phyloP scores from a whole-genome alignment of 2,888 invertebrate species.

The Polyommatus icarus region DNA sequence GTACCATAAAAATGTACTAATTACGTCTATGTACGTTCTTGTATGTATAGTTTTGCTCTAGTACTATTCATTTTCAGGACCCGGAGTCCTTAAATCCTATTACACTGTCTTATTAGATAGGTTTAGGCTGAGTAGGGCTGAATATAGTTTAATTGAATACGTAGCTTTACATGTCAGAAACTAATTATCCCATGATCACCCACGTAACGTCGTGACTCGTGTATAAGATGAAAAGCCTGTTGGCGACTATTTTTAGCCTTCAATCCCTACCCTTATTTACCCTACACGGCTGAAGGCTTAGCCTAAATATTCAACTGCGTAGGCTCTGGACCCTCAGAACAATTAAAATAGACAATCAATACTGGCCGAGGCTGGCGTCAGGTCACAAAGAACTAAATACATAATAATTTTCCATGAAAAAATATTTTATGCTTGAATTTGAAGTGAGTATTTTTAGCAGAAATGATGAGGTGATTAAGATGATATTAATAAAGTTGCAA shows the following conservation, averaged over 20 bases:
- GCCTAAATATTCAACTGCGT: slow-evolving; percentile 8
- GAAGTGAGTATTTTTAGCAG: neutral
- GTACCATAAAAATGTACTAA: too few relatives aligned
- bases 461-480: too few relatives aligned
- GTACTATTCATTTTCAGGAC: too few relatives aligned
- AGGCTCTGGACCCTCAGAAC: neutral
- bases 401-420: neutral
- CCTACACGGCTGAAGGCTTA: neutral
- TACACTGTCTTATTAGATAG: too few relatives aligned
- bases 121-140: too few relatives aligned
- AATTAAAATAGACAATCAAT: slow-evolving; percentile 19
- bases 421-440: neutral
- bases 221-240: neutral
- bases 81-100: too few relatives aligned
- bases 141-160: too few relatives aligned
- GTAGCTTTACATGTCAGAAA: too few relatives aligned
- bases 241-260: neutral
- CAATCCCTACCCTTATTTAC: neutral
- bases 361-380: neutral
- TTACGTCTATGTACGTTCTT: too few relatives aligned
- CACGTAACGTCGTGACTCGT: neutral
- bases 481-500: too few relatives aligned
- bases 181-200: too few relatives aligned
- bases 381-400: neutral
- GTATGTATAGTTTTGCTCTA: too few relatives aligned